A percentile compares a stretch with the other conserved stretches of the same genome.
Evolutionary conservation across 2,113 vertebrate genomes (phyloP).

Genomic region (Eubucco bourcierii): DNA sequence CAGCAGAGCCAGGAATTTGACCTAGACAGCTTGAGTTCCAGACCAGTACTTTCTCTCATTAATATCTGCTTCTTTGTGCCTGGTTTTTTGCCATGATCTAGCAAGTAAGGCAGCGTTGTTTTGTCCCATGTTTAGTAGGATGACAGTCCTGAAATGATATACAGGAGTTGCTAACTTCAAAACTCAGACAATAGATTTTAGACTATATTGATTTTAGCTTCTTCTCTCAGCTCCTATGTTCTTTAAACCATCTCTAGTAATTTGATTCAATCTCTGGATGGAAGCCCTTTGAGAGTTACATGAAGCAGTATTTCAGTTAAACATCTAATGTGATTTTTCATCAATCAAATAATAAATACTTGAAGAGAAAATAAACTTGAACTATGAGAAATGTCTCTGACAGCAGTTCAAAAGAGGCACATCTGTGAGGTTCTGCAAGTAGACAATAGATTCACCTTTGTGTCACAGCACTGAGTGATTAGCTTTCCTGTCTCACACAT

Average conservation of each 20-base stretch:
- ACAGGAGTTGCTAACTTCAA: background rate
- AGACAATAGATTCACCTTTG: background rate
- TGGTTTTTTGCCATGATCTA: background rate
- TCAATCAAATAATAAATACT: slow-evolving; percentile 49
- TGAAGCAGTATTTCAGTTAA: slow-evolving; percentile 33
- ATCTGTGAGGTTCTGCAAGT: slow-evolving; percentile 2
- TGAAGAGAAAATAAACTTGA: slow-evolving; percentile 20
- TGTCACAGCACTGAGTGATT: background rate
- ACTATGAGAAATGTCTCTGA: background rate
- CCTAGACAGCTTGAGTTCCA: slow-evolving; percentile 30
- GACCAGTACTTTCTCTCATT: slow-evolving; percentile 6
- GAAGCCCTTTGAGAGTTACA: slow-evolving; percentile 1
- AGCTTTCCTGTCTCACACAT: background rate
- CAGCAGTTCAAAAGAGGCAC: background rate
- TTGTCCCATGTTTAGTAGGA: slow-evolving; percentile 1
- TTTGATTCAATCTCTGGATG: slow-evolving; percentile 28
- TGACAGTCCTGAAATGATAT: background rate
- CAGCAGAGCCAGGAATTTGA: background rate
- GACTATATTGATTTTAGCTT: slow-evolving; percentile 49
- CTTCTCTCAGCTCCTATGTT: background rate
- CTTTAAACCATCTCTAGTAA: slow-evolving; percentile 31
- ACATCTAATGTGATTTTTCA: slow-evolving; percentile 37
- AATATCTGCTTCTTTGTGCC: background rate
- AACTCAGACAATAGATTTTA: slow-evolving; percentile 32
- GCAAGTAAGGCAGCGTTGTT: background rate